Evolutionary conservation across 2,113 vertebrate species (phyloP), one percentile per base, ranked within the genome.

Genomic region (Tyrannus savana): DNA sequence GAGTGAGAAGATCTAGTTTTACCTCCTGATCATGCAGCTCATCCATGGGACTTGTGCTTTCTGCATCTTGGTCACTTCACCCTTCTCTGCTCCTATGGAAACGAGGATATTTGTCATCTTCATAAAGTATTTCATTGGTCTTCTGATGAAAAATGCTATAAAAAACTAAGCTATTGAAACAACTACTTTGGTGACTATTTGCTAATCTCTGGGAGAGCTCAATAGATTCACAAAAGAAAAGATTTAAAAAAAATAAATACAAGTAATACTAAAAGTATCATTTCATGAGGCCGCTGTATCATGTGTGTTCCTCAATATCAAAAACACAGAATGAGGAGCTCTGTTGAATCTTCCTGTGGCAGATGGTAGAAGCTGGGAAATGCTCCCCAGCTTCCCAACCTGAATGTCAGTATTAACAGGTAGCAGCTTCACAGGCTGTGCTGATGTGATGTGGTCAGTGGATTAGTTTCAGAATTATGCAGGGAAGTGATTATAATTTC

Each of bases 191-290:
- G 2, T 68, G 79, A 6, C 31, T 84, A n/a, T 76, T 63, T 77
- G 18, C 46, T 67, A 55, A 16, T 6, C 12, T 59, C 3, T 66
- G 6, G 66, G 12, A 66, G 37, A 84, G 7, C 22, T 47, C 33
- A 30, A 10, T 62, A 46, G 77, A 42, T 6, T 24, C 44, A 12
- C 19, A 71, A 67, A 84, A 31, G 8, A 10, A 68, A 90, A 50
- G 3, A 12, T 15, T 50, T 56, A 6, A 3, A 0, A 23, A 39
- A 49, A 42, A 22, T 1, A 52, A 72, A 35, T 58, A 2, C 3
- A 41, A 23, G 19, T 52, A 44, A 42, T 62, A 3, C 1, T 24
- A 24, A 8, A 53, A 16, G 14, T 75, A 8, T 42, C 6, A 25
- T 56, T 14, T 56, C 15, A 69, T 69, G 42, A 74, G 46, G 16